phyloP scores from a whole-genome alignment of 2,113 vertebrate genomes.

The Spea multiplicata region DNA sequence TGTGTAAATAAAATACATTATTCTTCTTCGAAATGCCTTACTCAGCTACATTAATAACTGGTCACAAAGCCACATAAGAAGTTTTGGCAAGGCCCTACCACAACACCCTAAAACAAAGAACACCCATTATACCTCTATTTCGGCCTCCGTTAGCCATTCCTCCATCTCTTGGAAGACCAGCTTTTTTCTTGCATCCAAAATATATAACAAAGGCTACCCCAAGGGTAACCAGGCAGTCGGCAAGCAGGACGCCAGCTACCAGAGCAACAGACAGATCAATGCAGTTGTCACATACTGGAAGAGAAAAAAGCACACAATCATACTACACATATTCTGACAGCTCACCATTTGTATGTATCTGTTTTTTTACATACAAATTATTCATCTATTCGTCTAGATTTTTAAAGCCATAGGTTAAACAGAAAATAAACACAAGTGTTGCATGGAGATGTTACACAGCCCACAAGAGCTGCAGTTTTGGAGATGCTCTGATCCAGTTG shows the following conservation, averaged over 20 bases:
- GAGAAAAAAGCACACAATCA: background rate
- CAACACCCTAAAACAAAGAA: background rate
- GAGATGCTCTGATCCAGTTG: background rate
- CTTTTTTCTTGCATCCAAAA: constrained; percentile 61
- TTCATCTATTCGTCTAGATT: background rate
- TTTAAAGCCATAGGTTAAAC: background rate
- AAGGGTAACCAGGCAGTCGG: constrained; percentile 64
- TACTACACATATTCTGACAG: no score
- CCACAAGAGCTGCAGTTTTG: background rate
- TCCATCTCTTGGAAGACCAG: constrained; percentile 23
- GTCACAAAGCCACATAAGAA: background rate
- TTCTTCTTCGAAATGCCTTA: no score
- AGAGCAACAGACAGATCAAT: constrained; percentile 54
- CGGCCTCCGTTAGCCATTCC: constrained; percentile 30
- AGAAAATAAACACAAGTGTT: no score
- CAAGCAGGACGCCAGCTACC: constrained; percentile 49
- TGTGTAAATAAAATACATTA: no score
- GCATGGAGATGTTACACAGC: no score
- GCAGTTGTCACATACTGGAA: constrained; percentile 65
- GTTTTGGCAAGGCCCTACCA: no score
- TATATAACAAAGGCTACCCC: constrained; percentile 65
- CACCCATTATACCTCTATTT: constrained; percentile 54
- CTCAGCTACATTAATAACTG: background rate
- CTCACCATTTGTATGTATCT: background rate
- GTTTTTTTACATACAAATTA: background rate